These are phyloP conservation scores for Lutjanus campechanus DNA, from an alignment of 2,797 vertebrate species.

Conservation along the genomic window DNA sequence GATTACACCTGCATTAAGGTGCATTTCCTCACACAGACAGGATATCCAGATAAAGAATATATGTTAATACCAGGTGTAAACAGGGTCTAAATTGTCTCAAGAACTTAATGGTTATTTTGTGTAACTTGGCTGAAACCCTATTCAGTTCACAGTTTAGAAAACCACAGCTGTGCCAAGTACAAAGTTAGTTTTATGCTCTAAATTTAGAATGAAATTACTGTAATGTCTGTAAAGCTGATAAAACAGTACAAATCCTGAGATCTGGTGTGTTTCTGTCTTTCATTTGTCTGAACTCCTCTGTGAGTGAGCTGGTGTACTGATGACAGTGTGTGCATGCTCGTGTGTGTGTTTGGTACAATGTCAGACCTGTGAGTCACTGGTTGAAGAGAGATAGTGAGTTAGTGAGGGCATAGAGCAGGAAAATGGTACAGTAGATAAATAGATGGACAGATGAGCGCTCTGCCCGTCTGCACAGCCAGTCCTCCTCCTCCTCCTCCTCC, in stretches of 20 bases:
- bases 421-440: conserved; percentile 60
- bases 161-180: neutral
- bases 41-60: neutral
- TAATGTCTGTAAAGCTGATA: conserved; percentile 4
- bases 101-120: neutral
- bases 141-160: conserved; percentile 1
- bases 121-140: neutral
- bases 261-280: conserved; percentile 8
- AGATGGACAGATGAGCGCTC: conserved; percentile 52
- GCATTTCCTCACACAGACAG: neutral
- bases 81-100: too few species aligned
- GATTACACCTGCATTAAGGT: neutral
- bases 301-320: conserved; percentile 14
- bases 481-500: conserved; percentile 22
- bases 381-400: conserved; percentile 47
- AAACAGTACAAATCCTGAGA: conserved; percentile 4
- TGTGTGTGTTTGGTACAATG: conserved; percentile 10
- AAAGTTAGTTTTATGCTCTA: neutral
- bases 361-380: conserved; percentile 62
- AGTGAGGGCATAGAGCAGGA: conserved; percentile 47
- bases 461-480: conserved; percentile 27
- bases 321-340: neutral
- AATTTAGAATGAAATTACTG: neutral
- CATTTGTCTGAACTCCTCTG: conserved; percentile 29
- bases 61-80: neutral